Base-by-base conservation (phyloP, 2,113 vertebrate species). In the Galbula dea region DNA sequence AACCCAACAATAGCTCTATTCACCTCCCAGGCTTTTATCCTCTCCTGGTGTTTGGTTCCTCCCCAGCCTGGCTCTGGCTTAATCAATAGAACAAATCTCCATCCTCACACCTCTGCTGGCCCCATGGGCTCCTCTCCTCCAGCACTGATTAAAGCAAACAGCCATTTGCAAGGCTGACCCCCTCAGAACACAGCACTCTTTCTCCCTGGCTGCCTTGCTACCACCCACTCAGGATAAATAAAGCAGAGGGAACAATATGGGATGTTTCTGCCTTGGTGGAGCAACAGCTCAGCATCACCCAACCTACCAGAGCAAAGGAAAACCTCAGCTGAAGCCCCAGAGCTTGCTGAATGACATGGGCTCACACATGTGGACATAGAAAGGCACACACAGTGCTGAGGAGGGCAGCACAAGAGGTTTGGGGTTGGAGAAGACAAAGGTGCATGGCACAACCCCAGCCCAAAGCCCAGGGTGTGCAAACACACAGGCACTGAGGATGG, bases 1-100 rank as follows among this genome's bases (percentile, higher is more conserved):
- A 90, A 92, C 10, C 55, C 1, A 3, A 17, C 49, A 55, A 68
- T 52, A 39, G 59, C 88, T 63, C 15, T 20, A 8, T 29, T 79
- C 27, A 7, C 71, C 91, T 93, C 45, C 10, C 24, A 4, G 55
- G 93, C 46, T n/a, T 83, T 66, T 65, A 34, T 83, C 89, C 30
- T 1, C 79, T 61, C 5, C 3, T 2, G 5, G 49, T 3, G 46
- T 84, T 86, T 45, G 89, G 76, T 76, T 77, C 74, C 76, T 67
- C 52, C 93, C 83, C n/a, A n/a, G n/a, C n/a, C n/a, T n/a, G n/a
- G 3, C 21, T 89, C 57, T 1, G 58, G 83, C 68, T 93, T 75
- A 88, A 96, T 97, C 97, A 89, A 85, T 51, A 74, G 96, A 82
- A 94, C 94, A 96, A 93, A 96, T 93, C 96, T 87, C 91, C 3